Evolutionary conservation across 2,888 invertebrate genomes (phyloP).

Genomic region (Slavum lentiscoides): DNA sequence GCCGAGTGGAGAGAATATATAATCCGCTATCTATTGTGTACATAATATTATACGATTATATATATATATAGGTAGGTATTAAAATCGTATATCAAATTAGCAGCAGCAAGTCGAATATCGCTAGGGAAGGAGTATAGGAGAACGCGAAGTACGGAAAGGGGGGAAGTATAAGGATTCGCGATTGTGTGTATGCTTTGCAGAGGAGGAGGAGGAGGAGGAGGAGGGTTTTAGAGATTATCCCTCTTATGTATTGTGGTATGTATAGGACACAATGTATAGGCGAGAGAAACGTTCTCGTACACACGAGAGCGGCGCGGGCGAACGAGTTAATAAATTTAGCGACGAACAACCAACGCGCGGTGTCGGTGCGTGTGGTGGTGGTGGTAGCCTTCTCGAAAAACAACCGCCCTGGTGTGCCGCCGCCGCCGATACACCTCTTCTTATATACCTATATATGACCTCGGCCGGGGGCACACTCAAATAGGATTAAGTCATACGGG

Average conservation of each 20-base stretch:
- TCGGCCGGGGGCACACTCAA: constrained; percentile 12
- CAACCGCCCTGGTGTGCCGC: neutral
- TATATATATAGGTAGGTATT: neutral
- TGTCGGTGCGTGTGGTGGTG: neutral
- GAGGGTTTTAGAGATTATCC: constrained; percentile 37
- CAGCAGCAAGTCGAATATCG: neutral
- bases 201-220: no score
- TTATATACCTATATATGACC: neutral
- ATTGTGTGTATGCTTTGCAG: neutral
- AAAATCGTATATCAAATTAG: constrained; percentile 49
- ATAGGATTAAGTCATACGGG: constrained; percentile 40
- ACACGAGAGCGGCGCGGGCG: neutral
- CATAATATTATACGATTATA: neutral
- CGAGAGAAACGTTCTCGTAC: no score
- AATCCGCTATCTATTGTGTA: neutral
- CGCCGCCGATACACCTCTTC: constrained; percentile 2
- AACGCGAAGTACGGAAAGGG: no score
- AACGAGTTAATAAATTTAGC: constrained; percentile 51
- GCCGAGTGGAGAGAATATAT: no score
- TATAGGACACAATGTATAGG: neutral
- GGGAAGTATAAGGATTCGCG: neutral
- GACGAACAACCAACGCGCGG: neutral
- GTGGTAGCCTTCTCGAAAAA: constrained; percentile 46
- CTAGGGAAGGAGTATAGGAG: neutral
- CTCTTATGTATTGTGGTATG: neutral